Evolutionary conservation across 2,888 invertebrate genomes (phyloP).

Genomic region (Chalcis sispes): DNA sequence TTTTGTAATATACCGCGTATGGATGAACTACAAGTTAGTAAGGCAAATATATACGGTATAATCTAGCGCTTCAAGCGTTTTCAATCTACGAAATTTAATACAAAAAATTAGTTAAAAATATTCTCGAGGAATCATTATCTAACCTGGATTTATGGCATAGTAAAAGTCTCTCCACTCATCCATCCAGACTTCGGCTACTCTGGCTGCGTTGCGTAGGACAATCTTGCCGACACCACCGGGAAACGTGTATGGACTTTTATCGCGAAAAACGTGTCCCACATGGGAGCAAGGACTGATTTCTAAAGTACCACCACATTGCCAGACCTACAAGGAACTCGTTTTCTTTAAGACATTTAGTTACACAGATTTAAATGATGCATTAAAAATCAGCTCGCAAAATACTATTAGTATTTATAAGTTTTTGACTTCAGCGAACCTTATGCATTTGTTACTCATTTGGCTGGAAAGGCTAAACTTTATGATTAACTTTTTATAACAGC

Average conservation of each 20-base stretch:
- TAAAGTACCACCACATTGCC: conserved; percentile 97
- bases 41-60: conserved; percentile 28
- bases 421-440: conserved; percentile 33
- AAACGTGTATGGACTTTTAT: conserved; percentile 99
- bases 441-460: conserved; percentile 5
- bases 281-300: conserved; percentile 97
- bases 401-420: conserved; percentile 48
- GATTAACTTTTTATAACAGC: not conserved
- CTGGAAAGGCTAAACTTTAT: conserved; percentile 20
- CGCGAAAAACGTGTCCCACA: conserved; percentile 98
- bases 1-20: conserved; percentile 20
- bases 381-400: conserved; percentile 52
- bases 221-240: conserved; percentile 98
- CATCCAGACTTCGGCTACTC: conserved; percentile 99
- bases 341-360: conserved; percentile 53
- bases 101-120: conserved; percentile 31
- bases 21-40: conserved; percentile 52
- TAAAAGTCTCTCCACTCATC: conserved; percentile 99
- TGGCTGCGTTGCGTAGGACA: conserved; percentile 98
- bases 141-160: conserved; percentile 99
- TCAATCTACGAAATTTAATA: conserved; percentile 32
- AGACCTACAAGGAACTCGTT: conserved; percentile 82
- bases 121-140: conserved; percentile 60
- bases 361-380: conserved; percentile 33
- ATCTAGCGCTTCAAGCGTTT: conserved; percentile 46